Conservation (phyloP, 2,797 vertebrate species). For the Protonibea diacanthus region DNA sequence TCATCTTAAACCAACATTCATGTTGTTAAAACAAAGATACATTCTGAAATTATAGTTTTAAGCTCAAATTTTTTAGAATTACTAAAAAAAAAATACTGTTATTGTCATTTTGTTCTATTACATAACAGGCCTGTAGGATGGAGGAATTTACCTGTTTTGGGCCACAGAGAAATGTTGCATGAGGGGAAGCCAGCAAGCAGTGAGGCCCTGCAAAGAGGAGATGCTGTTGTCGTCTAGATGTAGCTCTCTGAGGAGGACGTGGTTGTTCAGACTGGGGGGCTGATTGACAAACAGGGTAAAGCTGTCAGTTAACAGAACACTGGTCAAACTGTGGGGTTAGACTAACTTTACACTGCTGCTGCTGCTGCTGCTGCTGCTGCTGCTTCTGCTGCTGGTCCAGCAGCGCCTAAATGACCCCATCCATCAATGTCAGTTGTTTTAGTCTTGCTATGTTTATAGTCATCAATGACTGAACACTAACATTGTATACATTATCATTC, state of each 20-base stretch:
- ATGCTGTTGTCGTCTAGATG: slow-evolving; percentile 93
- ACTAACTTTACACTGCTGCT: slow-evolving; percentile 50
- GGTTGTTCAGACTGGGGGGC: slow-evolving; percentile 90
- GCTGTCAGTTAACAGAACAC: slow-evolving; percentile 45
- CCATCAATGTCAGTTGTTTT: slow-evolving; percentile 67
- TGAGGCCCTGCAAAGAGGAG: slow-evolving; percentile 82
- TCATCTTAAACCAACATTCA: neutral
- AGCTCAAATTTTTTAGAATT: neutral
- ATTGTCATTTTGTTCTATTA: neutral
- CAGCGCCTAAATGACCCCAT: slow-evolving; percentile 26
- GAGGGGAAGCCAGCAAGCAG: slow-evolving; percentile 91
- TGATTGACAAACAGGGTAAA: slow-evolving; percentile 66
- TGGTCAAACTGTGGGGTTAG: slow-evolving; percentile 53
- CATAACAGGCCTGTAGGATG: neutral
- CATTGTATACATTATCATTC: neutral
- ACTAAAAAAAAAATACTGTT: neutral
- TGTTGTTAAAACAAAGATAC: neutral
- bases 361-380: slow-evolving; percentile 26
- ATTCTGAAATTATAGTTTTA: neutral
- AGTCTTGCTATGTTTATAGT: slow-evolving; percentile 60
- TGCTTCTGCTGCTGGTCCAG: slow-evolving; percentile 30
- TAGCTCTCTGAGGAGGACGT: slow-evolving; percentile 93
- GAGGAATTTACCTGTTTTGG: slow-evolving; percentile 88
- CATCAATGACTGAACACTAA: neutral
- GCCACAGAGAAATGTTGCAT: slow-evolving; percentile 86